A percentile compares a stretch with the other conserved stretches of the same genome.
Evolutionary conservation across 2,113 vertebrate species (phyloP).

Genomic region (Tetraodon nigroviridis): DNA sequence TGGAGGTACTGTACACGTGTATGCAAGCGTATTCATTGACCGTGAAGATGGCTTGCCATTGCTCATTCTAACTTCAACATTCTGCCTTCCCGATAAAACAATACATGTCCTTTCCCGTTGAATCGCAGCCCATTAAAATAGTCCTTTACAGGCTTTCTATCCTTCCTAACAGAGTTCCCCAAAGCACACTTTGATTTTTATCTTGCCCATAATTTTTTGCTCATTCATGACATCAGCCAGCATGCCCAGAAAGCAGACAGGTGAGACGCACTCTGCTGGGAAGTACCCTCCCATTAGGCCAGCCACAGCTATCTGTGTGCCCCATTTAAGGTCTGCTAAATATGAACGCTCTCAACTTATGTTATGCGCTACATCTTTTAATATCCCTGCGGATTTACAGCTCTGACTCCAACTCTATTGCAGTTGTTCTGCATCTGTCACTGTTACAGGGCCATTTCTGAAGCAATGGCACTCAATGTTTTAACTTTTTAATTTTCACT

Average conservation of each 20-base stretch:
- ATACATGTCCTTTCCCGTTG: constrained; percentile 1
- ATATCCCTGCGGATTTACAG: constrained; percentile 29
- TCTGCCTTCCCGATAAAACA: neutral
- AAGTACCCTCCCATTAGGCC: neutral
- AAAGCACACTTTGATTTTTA: constrained; percentile 19
- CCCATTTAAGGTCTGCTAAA: constrained; percentile 42
- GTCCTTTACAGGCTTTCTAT: constrained; percentile 44
- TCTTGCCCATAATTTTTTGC: constrained; percentile 15
- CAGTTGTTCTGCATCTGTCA: constrained; percentile 22
- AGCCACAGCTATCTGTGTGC: constrained; percentile 15
- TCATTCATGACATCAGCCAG: constrained; percentile 32
- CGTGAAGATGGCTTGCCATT: constrained; percentile 5
- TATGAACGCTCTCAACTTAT: constrained; percentile 28
- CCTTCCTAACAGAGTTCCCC: constrained; percentile 27
- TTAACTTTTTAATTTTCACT: constrained; percentile 1
- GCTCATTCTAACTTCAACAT: constrained; percentile 1
- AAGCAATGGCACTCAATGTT: neutral
- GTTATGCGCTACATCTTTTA: constrained; percentile 20
- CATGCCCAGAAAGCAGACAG: constrained; percentile 24
- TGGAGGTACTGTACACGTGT: constrained; percentile 1
- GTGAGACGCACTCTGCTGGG: constrained; percentile 2
- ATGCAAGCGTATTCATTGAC: constrained; percentile 15
- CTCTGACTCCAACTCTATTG: constrained; percentile 2
- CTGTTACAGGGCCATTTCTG: constrained; percentile 22
- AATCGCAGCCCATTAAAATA: constrained; percentile 42